Base-by-base conservation (phyloP, 2,113 vertebrate genomes). In the Merops nubicus region DNA sequence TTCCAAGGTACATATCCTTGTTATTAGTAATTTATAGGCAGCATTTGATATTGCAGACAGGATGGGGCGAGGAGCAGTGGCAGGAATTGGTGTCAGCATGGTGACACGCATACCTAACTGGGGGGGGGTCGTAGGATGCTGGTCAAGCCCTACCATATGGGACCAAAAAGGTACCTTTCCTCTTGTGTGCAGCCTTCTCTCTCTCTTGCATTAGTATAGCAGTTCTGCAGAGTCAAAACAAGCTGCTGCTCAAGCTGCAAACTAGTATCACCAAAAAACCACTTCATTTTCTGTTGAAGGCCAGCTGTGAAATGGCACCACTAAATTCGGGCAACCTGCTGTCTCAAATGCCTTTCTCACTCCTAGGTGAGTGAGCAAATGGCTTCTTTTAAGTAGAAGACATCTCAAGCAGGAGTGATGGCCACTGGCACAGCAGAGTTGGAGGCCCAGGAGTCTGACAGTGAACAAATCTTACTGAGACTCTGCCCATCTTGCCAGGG, bases 1-100 rank as follows among this genome's bases (percentile, higher is more conserved):
- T 91, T 87, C 86, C 76, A 67, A 43, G 72, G 76, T 65, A 54
- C 51, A 20, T 7, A 42, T 56, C 64, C 83, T 82, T 65, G 7
- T 18, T 79, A 43, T 93, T 68, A 85, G 88, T 79, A 68, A 85
- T 86, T 95, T 77, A 50, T 87, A 67, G 77, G 40, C 60, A 89
- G 54, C 36, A 36, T 29, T 85, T 92, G 51, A 20, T 82, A 23
- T 33, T 56, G 21, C 78, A 79, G 88, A 17, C 10, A n/a, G 59
- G n/a, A 36, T n/a, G 31, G 62, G 38, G 38, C 64, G 78, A 68
- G 45, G 47, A 89, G 15, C 9, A 45, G 76, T 0, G 2, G 54
- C 47, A 72, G 81, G 47, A 50, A 63, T 53, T 56, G 20, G 50
- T 74, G 34, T 47, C 67, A 65, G 82, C n/a, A 8, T 9, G 26